Conservation (phyloP, 1,140 invertebrate genomes). For the Magallana angulata region DNA sequence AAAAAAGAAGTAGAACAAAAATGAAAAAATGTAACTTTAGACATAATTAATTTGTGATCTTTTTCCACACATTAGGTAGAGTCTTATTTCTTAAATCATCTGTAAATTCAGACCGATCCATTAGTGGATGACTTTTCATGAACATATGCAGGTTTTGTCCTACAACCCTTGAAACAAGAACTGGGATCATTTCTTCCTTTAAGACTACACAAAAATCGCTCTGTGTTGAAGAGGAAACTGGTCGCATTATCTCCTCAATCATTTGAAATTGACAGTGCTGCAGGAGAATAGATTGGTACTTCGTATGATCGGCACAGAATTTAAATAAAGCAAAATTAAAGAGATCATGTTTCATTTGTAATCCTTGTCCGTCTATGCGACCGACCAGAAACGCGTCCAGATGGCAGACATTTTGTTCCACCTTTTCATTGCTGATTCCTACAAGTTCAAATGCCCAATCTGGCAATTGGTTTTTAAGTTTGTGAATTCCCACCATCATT, state of each 20-base stretch:
- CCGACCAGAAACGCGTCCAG: background rate
- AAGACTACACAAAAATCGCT: background rate
- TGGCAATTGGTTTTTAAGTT: background rate
- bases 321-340: background rate
- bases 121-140: background rate
- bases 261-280: background rate
- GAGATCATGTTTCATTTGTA: slow-evolving; percentile 15
- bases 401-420: background rate
- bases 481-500: background rate
- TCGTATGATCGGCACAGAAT: background rate
- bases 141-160: background rate
- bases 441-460: background rate
- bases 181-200: background rate
- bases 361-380: background rate
- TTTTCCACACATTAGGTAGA: background rate
- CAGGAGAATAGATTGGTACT: background rate
- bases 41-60: no score
- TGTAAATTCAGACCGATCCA: background rate
- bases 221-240: background rate
- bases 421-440: background rate
- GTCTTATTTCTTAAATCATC: background rate
- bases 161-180: background rate
- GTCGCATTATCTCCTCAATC: background rate
- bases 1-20: no score
- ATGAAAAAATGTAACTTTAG: no score